Conservation (phyloP, 2,113 vertebrate species). For the Nicator chloris region DNA sequence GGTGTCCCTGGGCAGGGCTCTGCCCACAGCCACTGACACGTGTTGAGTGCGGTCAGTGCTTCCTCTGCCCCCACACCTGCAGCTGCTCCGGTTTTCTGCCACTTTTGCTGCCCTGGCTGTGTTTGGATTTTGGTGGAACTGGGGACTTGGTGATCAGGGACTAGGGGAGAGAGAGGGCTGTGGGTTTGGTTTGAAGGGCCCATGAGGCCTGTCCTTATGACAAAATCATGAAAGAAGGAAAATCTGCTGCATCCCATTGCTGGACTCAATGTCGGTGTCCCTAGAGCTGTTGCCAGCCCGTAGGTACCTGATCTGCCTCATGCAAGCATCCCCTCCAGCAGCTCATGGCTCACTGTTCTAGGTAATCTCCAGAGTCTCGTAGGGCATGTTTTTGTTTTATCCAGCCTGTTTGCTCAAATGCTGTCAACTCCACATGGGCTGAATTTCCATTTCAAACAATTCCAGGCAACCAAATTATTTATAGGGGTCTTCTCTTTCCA, state of each 20-base stretch:
- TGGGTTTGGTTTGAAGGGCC: background rate
- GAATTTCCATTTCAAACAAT: constrained; percentile 36
- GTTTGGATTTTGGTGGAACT: background rate
- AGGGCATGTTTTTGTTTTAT: background rate
- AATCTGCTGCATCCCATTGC: background rate
- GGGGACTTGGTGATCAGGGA: too few species aligned
- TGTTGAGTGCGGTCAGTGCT: background rate
- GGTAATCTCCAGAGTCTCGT: background rate
- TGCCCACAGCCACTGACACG: background rate
- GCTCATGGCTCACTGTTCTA: background rate
- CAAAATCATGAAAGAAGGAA: background rate
- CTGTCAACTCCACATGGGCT: background rate
- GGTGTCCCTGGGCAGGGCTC: background rate
- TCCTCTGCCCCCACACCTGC: background rate
- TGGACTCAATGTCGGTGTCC: background rate
- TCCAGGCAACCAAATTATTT: background rate
- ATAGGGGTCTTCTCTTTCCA: background rate
- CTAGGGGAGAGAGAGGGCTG: background rate
- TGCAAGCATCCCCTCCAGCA: background rate
- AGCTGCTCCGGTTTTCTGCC: background rate
- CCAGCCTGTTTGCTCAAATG: background rate
- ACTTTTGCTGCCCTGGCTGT: background rate
- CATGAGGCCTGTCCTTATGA: background rate
- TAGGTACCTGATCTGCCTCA: accelerated
- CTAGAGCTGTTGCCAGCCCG: background rate